These are phyloP conservation scores for Lutjanus campechanus DNA, from an alignment of 2,797 vertebrate species.

Conservation along the genomic window DNA sequence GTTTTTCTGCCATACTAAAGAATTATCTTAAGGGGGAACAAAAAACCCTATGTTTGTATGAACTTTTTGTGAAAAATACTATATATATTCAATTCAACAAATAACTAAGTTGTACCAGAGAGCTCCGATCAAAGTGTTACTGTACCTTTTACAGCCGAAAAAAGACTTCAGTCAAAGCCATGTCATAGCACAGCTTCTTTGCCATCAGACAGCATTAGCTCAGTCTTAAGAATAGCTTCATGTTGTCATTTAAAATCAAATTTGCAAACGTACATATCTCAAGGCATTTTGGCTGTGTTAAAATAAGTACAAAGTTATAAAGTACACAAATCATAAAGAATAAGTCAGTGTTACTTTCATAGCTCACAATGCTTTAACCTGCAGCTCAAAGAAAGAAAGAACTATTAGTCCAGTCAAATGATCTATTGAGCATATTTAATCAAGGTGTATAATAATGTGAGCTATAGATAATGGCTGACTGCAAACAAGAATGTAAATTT, in stretches of 20 bases:
- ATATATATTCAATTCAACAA: neutral
- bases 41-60: neutral
- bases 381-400: neutral
- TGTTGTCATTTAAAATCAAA: constrained; percentile 9
- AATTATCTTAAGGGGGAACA: neutral
- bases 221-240: constrained; percentile 32
- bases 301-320: neutral
- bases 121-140: no score
- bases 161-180: constrained; percentile 11
- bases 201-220: constrained; percentile 10
- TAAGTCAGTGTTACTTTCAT: neutral
- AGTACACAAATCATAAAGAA: neutral
- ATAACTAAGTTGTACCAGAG: neutral
- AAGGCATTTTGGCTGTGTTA: neutral
- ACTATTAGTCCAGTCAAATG: neutral
- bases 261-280: neutral
- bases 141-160: neutral
- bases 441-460: neutral
- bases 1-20: neutral
- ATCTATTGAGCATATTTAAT: neutral
- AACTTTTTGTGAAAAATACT: neutral
- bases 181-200: neutral
- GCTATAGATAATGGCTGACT: neutral
- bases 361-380: constrained; percentile 1
- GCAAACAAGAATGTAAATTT: neutral